A percentile compares a stretch with the other conserved stretches of the same genome.
phyloP scores from a whole-genome alignment of 1,140 invertebrate species.

The Andricus grossulariae region DNA sequence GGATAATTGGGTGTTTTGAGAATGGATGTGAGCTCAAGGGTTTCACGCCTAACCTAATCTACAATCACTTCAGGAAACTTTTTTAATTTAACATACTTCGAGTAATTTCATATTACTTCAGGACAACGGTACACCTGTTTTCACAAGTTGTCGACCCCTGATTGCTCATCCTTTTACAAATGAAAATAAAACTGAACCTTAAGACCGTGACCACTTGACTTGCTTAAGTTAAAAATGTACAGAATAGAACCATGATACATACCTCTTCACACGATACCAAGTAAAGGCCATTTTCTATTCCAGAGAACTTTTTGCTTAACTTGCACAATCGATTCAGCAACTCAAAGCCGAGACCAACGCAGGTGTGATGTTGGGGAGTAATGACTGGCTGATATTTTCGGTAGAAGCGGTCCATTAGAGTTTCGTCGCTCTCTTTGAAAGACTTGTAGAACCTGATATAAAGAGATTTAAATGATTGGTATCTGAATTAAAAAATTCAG shows the following conservation, averaged over 20 bases:
- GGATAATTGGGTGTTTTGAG: too few relatives aligned
- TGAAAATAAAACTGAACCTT: neutral
- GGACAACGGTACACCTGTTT: neutral
- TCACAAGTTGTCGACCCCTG: neutral
- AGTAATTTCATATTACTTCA: neutral
- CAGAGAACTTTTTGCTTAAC: conserved; percentile 79
- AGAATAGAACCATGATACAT: conserved; percentile 34
- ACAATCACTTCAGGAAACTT: neutral
- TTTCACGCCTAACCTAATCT: too few relatives aligned
- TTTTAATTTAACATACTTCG: neutral
- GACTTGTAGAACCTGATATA: conserved; percentile 82
- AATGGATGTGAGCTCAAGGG: too few relatives aligned
- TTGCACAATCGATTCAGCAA: conserved; percentile 79
- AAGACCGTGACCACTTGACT: too few relatives aligned
- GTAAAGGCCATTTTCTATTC: conserved; percentile 81
- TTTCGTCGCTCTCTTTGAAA: conserved; percentile 80
- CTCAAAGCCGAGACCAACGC: conserved; percentile 90
- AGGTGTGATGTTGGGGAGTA: conserved; percentile 86
- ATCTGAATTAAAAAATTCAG: conserved; percentile 28
- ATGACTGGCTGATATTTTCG: conserved; percentile 87
- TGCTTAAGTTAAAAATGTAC: neutral
- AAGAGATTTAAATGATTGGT: conserved; percentile 8
- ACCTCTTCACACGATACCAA: conserved; percentile 93
- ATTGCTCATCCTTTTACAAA: neutral
- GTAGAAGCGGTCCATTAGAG: conserved; percentile 82